Evolutionary conservation across 2,797 vertebrate species (phyloP), one percentile per base, ranked within the genome.

Genomic region (Ctenosaura bakeri): DNA sequence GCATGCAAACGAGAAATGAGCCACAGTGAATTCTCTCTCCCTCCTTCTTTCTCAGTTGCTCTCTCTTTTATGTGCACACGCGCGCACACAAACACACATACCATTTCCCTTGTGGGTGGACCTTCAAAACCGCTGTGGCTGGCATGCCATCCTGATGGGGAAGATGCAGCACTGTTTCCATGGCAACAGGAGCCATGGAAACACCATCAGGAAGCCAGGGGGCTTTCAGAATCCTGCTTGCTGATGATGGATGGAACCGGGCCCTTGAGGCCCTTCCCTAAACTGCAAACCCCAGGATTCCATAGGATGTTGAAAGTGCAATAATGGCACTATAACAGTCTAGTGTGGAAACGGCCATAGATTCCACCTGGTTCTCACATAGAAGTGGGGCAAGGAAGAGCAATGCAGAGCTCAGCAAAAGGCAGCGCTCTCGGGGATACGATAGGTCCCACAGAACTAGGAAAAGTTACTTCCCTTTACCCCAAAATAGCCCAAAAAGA

Each of bases 131-230:
- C 56, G 24, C 13, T 8, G 7, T 4, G 16, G 46, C 56, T 66
- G 83, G 3, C 46, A 42, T 62, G 52, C 22, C 77, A 35, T 7
- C 71, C 29, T 38, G 7, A 13, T 24, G 8, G 73, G 38, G 38
- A 89, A 69, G 59, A 26, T 64, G 52, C 71, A 29, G 50, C 79
- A 59, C 71, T 2, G 85, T 89, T 84, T 71, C 88, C 85, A 84
- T 42, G 80, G 85, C 3, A 9, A 83, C 88, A 52, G 59, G 4
- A 64, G 52, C 73, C n/a, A 89, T 64, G 85, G 85, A 64, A 84
- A 84, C 74, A 8, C 62, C 85, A 52, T 59, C 74, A 69, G 20
- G 9, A 52, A 22, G 29, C 22, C 0, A 32, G 18, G 78, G 76
- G n/a, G 46, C 38, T 4, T 42, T 50, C 38, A 56, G 69, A 24